Base-by-base conservation (phyloP, 2,797 vertebrate species). In the Tenualosa thibaudeaui region DNA sequence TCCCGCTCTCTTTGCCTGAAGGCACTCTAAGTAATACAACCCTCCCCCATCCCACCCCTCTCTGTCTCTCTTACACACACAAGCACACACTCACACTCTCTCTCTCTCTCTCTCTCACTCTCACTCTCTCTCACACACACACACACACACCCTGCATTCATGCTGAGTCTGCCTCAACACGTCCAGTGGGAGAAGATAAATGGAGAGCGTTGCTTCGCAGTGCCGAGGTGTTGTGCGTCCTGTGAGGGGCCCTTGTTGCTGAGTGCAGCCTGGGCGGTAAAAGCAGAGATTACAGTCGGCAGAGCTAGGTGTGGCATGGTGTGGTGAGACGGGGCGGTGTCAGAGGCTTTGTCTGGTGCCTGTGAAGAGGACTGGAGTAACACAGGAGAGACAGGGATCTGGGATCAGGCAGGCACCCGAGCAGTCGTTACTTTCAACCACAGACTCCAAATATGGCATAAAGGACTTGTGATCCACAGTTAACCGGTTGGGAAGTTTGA, bases 121-220 rank as follows among this genome's bases (percentile, higher is more conserved):
- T 71, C 88, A 5, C 4, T 89, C 50, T 51, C 50, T 51, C 50
- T 51, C 50, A 86, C 88, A 87, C 88, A 86, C 82, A 82, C 84
- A 89, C 81, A 51, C 88, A 88, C 88, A 83, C 51, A 62, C n/a
- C 50, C 46, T 12, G 12, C n/a, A 13, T 78, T 78, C 71, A 82
- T 62, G 81, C 26, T 22, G 88, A 92, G 91, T 92, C 92, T 94
- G 94, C 91, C 93, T 91, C 91, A 92, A 94, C 95, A 95, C 85
- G 93, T 95, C 94, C 92, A 89, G 89, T 85, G 93, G 92, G 93
- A 92, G 91, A 92, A 92, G 91, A 94, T 95, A 93, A 95, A 93
- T 94, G 88, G 87, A 89, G 91, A 89, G 92, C 60, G 90, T 92
- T 78, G 92, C 86, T 89, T 85, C 86, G 89, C 50, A 89, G 89